Percentiles rank a stretch among this genome's conserved stretches.
Evolutionary conservation across 2,888 invertebrate species (phyloP).

Genomic region (Lepidocyrtinus sp.): DNA sequence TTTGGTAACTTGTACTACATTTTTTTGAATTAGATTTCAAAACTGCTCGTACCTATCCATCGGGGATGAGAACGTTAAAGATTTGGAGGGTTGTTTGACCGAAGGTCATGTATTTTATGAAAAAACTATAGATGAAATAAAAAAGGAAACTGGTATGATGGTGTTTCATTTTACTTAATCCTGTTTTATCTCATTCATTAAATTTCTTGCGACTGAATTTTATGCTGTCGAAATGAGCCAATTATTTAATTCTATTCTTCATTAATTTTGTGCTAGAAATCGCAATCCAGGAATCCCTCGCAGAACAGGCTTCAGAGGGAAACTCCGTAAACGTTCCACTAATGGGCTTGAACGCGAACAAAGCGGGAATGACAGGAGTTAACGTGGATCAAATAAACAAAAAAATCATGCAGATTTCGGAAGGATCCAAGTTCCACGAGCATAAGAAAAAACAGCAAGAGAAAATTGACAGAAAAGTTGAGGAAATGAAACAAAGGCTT

Average conservation of each 20-base stretch:
- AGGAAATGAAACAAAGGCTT: slow-evolving; percentile 71
- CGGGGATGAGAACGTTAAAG: background rate
- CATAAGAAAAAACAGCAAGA: slow-evolving; percentile 75
- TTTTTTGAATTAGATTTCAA: background rate
- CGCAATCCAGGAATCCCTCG: no score
- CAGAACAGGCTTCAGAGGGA: no score
- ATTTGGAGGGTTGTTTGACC: background rate
- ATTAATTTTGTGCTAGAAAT: no score
- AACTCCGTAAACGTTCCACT: slow-evolving; percentile 6
- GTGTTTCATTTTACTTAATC: background rate
- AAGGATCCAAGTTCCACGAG: slow-evolving; percentile 75
- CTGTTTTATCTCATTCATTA: no score
- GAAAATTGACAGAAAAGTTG: slow-evolving; percentile 73
- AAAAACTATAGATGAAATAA: background rate
- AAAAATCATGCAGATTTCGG: slow-evolving; percentile 73
- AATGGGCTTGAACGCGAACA: slow-evolving; percentile 62
- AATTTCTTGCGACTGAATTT: no score
- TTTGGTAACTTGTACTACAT: no score
- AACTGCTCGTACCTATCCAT: background rate
- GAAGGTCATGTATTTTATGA: background rate
- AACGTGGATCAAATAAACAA: slow-evolving; percentile 71
- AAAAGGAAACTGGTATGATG: no score
- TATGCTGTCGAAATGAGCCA: no score
- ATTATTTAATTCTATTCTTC: no score
- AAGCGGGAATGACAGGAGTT: slow-evolving; percentile 71